Conservation (phyloP, 2,888 invertebrate species). For the Ophioninae sp. region DNA sequence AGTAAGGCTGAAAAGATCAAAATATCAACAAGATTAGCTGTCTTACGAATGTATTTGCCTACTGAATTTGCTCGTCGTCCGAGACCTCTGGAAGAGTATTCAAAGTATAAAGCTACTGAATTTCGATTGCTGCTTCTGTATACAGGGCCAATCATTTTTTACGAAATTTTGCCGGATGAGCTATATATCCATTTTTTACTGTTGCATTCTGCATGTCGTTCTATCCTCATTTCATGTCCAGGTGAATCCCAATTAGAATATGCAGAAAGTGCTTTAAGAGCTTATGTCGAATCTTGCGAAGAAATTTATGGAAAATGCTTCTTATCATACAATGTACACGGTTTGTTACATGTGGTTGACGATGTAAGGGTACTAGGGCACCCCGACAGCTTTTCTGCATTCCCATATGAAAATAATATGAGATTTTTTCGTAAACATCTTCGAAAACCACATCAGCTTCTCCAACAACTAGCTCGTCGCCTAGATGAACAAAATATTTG, state of each 20-base stretch:
- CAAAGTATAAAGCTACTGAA: constrained; percentile 66
- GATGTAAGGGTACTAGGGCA: constrained; percentile 26
- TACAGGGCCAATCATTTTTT: constrained; percentile 65
- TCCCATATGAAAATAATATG: constrained; percentile 43
- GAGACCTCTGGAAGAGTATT: constrained; percentile 53
- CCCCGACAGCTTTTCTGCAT: constrained; percentile 25
- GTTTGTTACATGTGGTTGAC: constrained; percentile 24
- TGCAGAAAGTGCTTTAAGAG: constrained; percentile 11
- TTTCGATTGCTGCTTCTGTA: constrained; percentile 65
- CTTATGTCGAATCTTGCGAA: constrained; percentile 15
- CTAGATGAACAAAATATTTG: constrained; percentile 23
- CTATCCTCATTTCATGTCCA: constrained; percentile 21
- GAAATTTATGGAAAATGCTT: constrained; percentile 15
- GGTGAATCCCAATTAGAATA: constrained; percentile 13
- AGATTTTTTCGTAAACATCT: constrained; percentile 15
- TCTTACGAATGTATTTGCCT: constrained; percentile 56
- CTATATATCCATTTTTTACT: constrained; percentile 52
- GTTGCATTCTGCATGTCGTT: constrained; percentile 27
- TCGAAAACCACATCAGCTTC: constrained; percentile 22
- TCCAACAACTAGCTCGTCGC: constrained; percentile 31
- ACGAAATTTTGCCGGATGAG: constrained; percentile 40
- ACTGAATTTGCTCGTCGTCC: constrained; percentile 67
- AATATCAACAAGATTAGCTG: constrained; percentile 46
- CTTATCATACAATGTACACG: constrained; percentile 18
- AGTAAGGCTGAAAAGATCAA: constrained; percentile 23